phyloP scores from a whole-genome alignment of 2,888 invertebrate genomes.

The Calameuta filiformis region DNA sequence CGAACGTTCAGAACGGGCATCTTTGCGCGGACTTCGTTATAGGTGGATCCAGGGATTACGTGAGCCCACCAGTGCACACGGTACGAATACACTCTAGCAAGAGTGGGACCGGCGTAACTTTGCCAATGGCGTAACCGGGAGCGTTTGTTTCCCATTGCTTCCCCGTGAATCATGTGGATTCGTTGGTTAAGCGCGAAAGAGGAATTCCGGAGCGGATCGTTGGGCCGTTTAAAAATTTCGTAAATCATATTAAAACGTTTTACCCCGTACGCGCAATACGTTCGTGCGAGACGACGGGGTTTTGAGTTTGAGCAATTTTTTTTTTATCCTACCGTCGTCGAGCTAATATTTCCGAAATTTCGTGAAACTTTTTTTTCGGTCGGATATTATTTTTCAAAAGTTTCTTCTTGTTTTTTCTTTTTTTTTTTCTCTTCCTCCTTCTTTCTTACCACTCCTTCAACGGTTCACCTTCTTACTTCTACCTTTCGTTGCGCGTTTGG shows the following conservation, averaged over 20 bases:
- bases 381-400: background rate
- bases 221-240: background rate
- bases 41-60: conserved; percentile 26
- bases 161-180: background rate
- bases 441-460: background rate
- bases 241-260: background rate
- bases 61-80: conserved; percentile 29
- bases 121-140: conserved; percentile 18
- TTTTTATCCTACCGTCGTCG: background rate
- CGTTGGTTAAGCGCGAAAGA: background rate
- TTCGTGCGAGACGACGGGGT: background rate
- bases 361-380: background rate
- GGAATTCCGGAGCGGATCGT: background rate
- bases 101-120: conserved; percentile 16
- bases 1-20: conserved; percentile 23
- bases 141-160: background rate
- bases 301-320: background rate
- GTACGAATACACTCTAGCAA: conserved; percentile 25
- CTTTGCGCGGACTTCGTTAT: conserved; percentile 8
- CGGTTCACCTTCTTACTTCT: background rate
- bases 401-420: too few species aligned
- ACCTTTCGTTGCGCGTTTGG: background rate
- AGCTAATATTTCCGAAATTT: background rate
- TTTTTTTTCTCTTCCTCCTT: too few species aligned
- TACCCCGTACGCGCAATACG: background rate